A percentile compares a stretch with the other conserved stretches of the same genome.
Evolutionary conservation across 1,140 invertebrate genomes (phyloP).

Genomic region (Halesus radiatus): DNA sequence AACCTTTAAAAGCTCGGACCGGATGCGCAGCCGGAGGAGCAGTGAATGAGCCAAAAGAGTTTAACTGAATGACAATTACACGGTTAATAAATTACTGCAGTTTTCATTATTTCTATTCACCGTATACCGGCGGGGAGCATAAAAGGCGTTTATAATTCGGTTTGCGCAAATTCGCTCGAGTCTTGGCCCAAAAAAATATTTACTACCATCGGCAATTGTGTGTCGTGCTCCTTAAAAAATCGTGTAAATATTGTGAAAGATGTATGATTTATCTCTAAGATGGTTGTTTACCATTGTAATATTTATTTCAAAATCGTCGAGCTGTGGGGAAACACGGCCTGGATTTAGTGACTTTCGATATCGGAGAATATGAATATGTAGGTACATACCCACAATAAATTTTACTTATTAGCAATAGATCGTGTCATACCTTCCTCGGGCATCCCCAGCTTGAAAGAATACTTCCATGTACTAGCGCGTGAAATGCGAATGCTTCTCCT

Average conservation of each 20-base stretch:
- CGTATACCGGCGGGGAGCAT: background rate
- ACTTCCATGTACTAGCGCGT: too few relatives aligned
- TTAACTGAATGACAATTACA: slow-evolving; percentile 26
- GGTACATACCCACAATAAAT: too few relatives aligned
- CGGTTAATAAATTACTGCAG: slow-evolving; percentile 29
- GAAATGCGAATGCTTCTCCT: too few relatives aligned
- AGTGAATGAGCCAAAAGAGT: background rate
- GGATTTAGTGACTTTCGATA: too few relatives aligned
- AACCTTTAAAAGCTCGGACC: slow-evolving; percentile 21
- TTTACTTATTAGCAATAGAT: too few relatives aligned
- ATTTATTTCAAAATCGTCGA: too few relatives aligned
- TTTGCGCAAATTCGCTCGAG: slow-evolving; percentile 14
- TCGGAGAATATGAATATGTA: too few relatives aligned
- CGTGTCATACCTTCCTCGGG: too few relatives aligned
- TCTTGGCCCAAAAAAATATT: slow-evolving; percentile 2
- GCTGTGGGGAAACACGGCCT: too few relatives aligned
- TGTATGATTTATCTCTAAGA: slow-evolving; percentile 17
- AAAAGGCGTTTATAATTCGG: slow-evolving; percentile 27
- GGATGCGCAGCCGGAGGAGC: background rate
- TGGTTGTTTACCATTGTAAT: background rate
- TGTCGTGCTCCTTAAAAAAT: background rate
- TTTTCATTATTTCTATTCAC: slow-evolving; percentile 15
- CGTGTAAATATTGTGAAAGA: slow-evolving; percentile 31
- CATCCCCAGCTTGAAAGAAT: too few relatives aligned
- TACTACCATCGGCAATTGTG: slow-evolving; percentile 4